Conservation (phyloP, 92 coral and sea anemone species). For the Bergia sp. region DNA sequence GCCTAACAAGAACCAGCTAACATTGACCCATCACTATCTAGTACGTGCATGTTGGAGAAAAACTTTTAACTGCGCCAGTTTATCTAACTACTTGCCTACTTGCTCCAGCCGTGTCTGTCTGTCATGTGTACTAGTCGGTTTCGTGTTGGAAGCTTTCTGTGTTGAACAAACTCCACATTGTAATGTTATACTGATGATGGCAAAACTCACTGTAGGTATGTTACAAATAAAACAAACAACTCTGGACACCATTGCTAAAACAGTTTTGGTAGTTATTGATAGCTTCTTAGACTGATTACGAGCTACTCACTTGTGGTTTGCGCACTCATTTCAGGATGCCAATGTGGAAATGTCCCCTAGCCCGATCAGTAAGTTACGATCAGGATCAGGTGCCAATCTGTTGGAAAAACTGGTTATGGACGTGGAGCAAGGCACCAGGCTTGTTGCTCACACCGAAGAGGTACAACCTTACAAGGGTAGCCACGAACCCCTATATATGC, state of each 20-base stretch:
- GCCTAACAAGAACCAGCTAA: no score
- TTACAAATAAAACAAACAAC: no score
- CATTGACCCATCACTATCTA: no score
- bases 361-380: slow-evolving; percentile 34
- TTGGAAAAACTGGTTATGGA: slow-evolving; percentile 94
- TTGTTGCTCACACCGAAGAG: slow-evolving; percentile 94
- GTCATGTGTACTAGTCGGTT: background rate
- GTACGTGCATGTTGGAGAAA: no score
- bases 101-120: no score
- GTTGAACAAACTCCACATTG: background rate
- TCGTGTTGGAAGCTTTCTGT: no score
- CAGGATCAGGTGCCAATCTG: slow-evolving; percentile 53
- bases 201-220: no score
- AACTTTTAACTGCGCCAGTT: no score
- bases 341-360: slow-evolving; percentile 37
- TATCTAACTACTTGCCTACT: background rate
- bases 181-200: slow-evolving; percentile 29
- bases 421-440: slow-evolving; percentile 74
- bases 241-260: background rate
- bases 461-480: slow-evolving; percentile 38
- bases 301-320: background rate
- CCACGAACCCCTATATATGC: background rate
- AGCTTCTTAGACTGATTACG: no score
- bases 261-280: background rate
- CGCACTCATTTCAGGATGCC: slow-evolving; percentile 1